These are phyloP conservation scores for Rhynchomys soricoides DNA, from an alignment of 2,113 vertebrate genomes.

Conservation along the genomic window DNA sequence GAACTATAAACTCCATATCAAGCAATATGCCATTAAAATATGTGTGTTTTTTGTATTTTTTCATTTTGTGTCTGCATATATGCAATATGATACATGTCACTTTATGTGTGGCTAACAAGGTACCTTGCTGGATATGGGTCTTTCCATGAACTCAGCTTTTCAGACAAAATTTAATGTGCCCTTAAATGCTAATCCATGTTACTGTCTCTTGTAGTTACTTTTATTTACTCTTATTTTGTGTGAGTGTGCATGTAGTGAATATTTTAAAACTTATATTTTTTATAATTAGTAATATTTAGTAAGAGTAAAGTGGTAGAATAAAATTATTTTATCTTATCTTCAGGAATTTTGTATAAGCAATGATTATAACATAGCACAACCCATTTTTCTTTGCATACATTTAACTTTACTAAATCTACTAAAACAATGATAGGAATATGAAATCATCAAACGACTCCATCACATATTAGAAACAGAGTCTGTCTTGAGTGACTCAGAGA, in stretches of 20 bases:
- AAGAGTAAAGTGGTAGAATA: neutral
- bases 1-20: neutral
- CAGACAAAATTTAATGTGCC: no score
- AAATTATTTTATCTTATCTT: neutral
- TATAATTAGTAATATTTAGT: neutral
- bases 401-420: slow-evolving; percentile 38
- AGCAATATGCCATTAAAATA: neutral
- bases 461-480: slow-evolving; percentile 27
- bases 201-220: neutral
- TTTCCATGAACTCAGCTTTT: neutral
- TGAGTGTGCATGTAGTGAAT: neutral
- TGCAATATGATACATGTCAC: neutral
- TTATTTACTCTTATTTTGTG: neutral
- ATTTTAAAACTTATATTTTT: neutral
- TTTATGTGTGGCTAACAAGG: neutral
- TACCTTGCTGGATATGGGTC: neutral
- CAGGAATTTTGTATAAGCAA: neutral
- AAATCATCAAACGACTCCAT: slow-evolving; percentile 61
- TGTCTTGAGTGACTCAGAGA: slow-evolving; percentile 58
- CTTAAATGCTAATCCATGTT: neutral
- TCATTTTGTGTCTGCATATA: neutral
- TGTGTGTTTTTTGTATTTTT: neutral
- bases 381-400: neutral
- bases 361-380: neutral
- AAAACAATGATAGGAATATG: slow-evolving; percentile 52